Percentiles rank a stretch among this genome's conserved stretches.
Evolutionary conservation across 2,888 invertebrate species (phyloP).

Genomic region (Lithodes maja): DNA sequence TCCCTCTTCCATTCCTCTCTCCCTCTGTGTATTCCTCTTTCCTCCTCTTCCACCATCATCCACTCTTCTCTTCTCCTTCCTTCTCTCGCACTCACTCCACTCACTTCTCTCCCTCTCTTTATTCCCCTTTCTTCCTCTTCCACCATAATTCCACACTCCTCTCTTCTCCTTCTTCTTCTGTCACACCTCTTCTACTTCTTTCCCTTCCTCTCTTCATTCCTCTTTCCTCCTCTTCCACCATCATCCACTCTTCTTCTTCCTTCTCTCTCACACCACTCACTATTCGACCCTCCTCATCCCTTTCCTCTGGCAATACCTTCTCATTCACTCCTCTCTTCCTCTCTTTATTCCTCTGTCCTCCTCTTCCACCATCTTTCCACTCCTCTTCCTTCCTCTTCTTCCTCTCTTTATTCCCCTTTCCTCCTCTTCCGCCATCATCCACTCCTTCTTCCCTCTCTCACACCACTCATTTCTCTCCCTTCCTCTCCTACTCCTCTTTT

Average conservation of each 20-base stretch:
- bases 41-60: neutral
- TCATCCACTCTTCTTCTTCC: neutral
- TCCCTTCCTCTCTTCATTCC: neutral
- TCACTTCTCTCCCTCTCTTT: neutral
- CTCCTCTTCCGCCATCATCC: neutral
- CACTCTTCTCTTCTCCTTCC: neutral
- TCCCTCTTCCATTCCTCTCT: neutral
- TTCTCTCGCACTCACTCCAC: neutral
- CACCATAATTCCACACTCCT: neutral
- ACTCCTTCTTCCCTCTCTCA: neutral
- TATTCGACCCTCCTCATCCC: neutral
- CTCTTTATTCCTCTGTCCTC: neutral
- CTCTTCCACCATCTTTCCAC: neutral
- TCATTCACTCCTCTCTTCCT: neutral
- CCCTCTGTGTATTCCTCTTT: neutral
- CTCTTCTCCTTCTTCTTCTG: slow-evolving; percentile 7
- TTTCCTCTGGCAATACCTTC: neutral
- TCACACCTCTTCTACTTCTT: neutral
- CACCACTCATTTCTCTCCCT: neutral
- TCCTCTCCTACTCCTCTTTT: neutral
- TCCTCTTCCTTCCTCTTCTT: neutral
- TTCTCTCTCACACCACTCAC: neutral
- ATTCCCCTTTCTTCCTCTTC: neutral
- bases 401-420: neutral
- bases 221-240: neutral